Conservation (phyloP, 2,888 invertebrate species). For the Megaustenia siamemsis region DNA sequence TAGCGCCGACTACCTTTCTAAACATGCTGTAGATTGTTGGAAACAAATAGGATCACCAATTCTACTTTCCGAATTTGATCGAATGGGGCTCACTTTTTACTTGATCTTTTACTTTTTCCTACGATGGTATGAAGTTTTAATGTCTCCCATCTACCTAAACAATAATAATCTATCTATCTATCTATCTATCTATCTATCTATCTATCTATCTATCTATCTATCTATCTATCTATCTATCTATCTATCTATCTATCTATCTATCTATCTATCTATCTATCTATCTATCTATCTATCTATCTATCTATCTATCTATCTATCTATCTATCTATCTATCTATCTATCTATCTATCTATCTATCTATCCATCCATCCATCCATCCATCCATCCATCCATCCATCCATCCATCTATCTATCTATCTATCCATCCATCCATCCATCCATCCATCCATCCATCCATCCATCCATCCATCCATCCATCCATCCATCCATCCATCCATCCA, state of each 20-base stretch:
- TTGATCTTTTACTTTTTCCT: too few relatives aligned
- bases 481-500: neutral
- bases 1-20: too few relatives aligned
- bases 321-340: constrained; percentile 22
- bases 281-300: constrained; percentile 15
- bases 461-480: neutral
- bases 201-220: constrained; percentile 27
- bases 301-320: constrained; percentile 22
- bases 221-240: constrained; percentile 7
- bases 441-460: neutral
- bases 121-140: too few relatives aligned
- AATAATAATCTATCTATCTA: constrained; percentile 11
- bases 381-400: constrained; percentile 2
- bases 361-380: constrained; percentile 3
- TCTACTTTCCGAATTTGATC: too few relatives aligned
- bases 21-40: too few relatives aligned
- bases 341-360: constrained; percentile 22
- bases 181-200: constrained; percentile 20
- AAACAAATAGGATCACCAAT: too few relatives aligned
- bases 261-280: constrained; percentile 21
- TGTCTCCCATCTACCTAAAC: too few relatives aligned
- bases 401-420: neutral
- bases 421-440: neutral
- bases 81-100: too few relatives aligned
- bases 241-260: constrained; percentile 10